A percentile compares a stretch with the other conserved stretches of the same genome.
Evolutionary conservation across 2,888 invertebrate species (phyloP).

Genomic region (Oegoconia quadripuncta): DNA sequence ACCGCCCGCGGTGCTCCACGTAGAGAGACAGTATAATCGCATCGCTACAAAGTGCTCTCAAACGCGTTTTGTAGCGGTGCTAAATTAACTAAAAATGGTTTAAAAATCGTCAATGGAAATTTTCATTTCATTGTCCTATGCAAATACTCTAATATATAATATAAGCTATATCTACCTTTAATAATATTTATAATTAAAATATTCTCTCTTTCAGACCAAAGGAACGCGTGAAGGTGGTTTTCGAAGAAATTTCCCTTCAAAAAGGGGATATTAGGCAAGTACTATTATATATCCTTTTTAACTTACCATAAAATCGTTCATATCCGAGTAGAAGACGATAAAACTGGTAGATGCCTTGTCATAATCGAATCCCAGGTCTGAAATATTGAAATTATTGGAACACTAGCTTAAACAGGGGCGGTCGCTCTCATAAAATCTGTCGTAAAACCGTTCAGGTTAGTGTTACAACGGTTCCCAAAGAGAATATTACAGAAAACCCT

Average conservation of each 20-base stretch:
- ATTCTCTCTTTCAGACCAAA: constrained; percentile 80
- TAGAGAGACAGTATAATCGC: too few relatives aligned
- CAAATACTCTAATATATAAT: too few relatives aligned
- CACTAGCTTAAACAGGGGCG: constrained; percentile 4
- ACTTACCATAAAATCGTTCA: constrained; percentile 31
- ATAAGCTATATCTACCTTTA: too few relatives aligned
- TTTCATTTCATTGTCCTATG: too few relatives aligned
- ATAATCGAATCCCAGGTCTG: constrained; percentile 34
- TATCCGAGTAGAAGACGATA: constrained; percentile 29
- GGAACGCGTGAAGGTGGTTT: constrained; percentile 88
- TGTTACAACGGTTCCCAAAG: constrained; percentile 28
- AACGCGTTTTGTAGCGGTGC: too few relatives aligned
- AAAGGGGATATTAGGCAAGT: constrained; percentile 87
- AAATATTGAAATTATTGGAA: constrained; percentile 31
- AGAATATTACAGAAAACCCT: constrained; percentile 25
- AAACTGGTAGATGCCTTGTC: constrained; percentile 28
- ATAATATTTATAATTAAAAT: background rate
- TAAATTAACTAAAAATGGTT: too few relatives aligned
- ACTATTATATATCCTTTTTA: too few relatives aligned
- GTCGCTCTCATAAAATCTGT: constrained; percentile 24
- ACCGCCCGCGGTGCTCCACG: too few relatives aligned
- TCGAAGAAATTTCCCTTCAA: constrained; percentile 88
- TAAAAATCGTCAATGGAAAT: too few relatives aligned
- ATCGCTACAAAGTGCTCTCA: too few relatives aligned
- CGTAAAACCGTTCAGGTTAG: constrained; percentile 27